A percentile compares a stretch with the other conserved stretches of the same genome.
Evolutionary conservation across 2,888 invertebrate species (phyloP).

Genomic region (Drosophila neotestacea): DNA sequence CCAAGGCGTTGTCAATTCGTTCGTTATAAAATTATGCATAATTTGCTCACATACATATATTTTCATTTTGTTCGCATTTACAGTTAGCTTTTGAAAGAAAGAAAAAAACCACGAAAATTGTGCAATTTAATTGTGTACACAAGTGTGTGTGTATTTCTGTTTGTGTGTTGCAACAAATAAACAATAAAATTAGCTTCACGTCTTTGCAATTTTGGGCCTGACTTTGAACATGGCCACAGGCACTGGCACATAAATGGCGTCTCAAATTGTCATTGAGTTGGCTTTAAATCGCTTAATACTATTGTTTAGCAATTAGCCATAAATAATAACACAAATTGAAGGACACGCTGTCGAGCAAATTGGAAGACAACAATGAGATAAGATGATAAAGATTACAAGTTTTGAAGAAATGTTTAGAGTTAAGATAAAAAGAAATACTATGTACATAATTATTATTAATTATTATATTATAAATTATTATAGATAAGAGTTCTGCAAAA

Average conservation of each 20-base stretch:
- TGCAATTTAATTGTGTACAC: constrained; percentile 27
- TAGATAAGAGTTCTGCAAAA: too few relatives aligned
- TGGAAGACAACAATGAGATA: background rate
- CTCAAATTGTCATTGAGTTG: constrained; percentile 46
- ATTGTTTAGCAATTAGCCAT: constrained; percentile 41
- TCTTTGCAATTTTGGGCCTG: constrained; percentile 31
- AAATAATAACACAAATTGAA: constrained; percentile 28
- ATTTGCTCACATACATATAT: constrained; percentile 7
- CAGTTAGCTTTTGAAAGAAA: constrained; percentile 10
- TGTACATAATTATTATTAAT: too few relatives aligned
- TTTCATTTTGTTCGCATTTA: constrained; percentile 11
- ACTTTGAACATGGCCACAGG: constrained; percentile 27
- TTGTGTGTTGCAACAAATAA: constrained; percentile 32
- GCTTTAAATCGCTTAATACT: constrained; percentile 34
- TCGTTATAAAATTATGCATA: constrained; percentile 43
- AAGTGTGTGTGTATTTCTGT: constrained; percentile 4
- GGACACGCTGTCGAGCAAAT: constrained; percentile 23
- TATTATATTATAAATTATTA: too few relatives aligned
- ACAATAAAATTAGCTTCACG: constrained; percentile 33
- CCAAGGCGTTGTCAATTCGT: constrained; percentile 25
- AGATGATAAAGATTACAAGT: background rate
- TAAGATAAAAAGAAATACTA: too few relatives aligned
- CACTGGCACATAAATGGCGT: constrained; percentile 41
- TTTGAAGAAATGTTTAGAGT: too few relatives aligned
- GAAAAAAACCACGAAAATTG: constrained; percentile 10